Conservation (phyloP, 2,888 invertebrate species). For the Lasioglossum vierecki region DNA sequence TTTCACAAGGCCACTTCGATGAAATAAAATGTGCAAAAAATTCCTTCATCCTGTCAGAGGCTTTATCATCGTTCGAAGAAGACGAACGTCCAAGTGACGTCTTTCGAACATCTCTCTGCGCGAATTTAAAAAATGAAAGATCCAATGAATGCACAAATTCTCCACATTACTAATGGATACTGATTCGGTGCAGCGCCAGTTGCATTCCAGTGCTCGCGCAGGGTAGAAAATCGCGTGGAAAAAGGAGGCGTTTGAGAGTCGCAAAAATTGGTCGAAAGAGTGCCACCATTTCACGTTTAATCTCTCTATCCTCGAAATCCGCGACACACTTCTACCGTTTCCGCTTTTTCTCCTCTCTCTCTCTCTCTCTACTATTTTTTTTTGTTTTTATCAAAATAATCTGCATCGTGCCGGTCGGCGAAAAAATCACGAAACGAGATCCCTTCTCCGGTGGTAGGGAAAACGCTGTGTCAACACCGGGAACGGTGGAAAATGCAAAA, state of each 20-base stretch:
- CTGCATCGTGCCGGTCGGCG: slow-evolving; percentile 13
- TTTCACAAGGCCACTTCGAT: background rate
- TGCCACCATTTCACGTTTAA: slow-evolving; percentile 9
- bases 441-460: background rate
- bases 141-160: background rate
- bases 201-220: background rate
- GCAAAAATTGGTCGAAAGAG: background rate
- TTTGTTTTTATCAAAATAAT: slow-evolving; percentile 34
- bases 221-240: background rate
- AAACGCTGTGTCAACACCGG: slow-evolving; percentile 47
- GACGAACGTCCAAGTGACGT: background rate
- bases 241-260: background rate
- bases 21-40: background rate
- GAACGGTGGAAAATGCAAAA: slow-evolving; percentile 41
- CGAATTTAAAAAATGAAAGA: background rate
- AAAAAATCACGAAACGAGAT: slow-evolving; percentile 31
- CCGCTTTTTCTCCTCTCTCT: background rate
- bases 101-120: background rate
- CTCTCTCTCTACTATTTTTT: background rate
- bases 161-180: background rate
- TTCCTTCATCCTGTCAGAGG: background rate
- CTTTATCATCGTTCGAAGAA: background rate
- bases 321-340: background rate
- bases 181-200: background rate
- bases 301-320: background rate